Evolutionary conservation across 1,140 invertebrate species (phyloP).

Genomic region (Drosophila miranda): DNA sequence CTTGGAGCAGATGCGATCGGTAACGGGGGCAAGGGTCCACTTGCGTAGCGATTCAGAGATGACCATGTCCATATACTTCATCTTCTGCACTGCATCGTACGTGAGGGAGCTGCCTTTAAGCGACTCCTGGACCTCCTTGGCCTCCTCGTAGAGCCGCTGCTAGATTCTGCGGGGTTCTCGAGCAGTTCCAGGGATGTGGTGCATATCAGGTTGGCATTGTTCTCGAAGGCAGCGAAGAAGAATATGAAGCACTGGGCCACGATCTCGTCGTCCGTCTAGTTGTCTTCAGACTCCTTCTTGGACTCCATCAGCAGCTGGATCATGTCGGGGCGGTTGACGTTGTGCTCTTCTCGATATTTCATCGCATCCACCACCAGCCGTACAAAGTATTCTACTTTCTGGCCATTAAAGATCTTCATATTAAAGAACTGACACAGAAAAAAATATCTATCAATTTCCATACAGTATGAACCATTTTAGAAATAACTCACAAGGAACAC

Average conservation of each 20-base stretch:
- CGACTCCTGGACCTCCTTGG: constrained; percentile 78
- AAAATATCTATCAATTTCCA: no score
- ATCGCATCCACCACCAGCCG: constrained; percentile 80
- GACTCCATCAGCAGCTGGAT: constrained; percentile 83
- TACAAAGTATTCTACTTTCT: constrained; percentile 63
- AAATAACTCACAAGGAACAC: constrained; percentile 42
- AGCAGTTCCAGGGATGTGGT: constrained; percentile 84
- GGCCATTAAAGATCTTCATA: constrained; percentile 53
- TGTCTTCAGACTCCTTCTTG: constrained; percentile 64
- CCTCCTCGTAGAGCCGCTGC: constrained; percentile 84
- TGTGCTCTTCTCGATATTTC: constrained; percentile 73
- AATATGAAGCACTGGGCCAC: constrained; percentile 83
- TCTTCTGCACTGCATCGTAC: constrained; percentile 83
- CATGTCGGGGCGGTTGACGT: constrained; percentile 82
- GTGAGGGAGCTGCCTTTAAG: constrained; percentile 81
- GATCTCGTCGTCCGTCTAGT: constrained; percentile 84
- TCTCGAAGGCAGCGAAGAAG: constrained; percentile 86
- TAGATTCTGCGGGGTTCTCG: constrained; percentile 84
- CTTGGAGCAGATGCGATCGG: constrained; percentile 84
- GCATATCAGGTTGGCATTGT: constrained; percentile 84
- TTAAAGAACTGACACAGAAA: constrained; percentile 34
- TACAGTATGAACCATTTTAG: background rate
- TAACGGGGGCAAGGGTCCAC: constrained; percentile 83
- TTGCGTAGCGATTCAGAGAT: constrained; percentile 85
- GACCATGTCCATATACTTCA: constrained; percentile 87